Evolutionary conservation across 2,797 vertebrate species (phyloP).

Genomic region (Melanotaenia trifasciata): DNA sequence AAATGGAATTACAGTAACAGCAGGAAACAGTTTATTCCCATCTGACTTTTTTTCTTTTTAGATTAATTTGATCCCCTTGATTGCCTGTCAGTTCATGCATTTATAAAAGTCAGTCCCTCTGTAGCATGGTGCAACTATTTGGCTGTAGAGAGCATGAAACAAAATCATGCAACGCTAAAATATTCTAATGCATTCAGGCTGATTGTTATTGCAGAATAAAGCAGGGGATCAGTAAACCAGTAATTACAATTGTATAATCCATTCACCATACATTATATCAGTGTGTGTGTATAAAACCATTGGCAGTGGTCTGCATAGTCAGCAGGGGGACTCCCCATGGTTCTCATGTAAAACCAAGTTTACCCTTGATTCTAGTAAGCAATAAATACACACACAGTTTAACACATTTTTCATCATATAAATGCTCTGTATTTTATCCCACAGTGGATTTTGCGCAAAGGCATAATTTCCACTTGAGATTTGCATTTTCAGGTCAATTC

Average conservation of each 20-base stretch:
- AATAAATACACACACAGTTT: conserved; percentile 30
- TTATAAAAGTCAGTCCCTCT: conserved; percentile 17
- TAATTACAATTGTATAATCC: conserved; percentile 47
- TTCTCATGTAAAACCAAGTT: conserved; percentile 41
- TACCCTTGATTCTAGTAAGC: conserved; percentile 17
- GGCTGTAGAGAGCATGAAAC: background rate
- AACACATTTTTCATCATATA: background rate
- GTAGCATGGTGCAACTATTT: conserved; percentile 18
- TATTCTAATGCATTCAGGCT: conserved; percentile 44
- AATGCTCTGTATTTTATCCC: background rate
- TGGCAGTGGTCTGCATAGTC: conserved; percentile 28
- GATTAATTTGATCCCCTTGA: conserved; percentile 54
- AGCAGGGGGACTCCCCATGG: conserved; percentile 38
- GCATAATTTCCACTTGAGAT: background rate
- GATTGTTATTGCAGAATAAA: conserved; percentile 36
- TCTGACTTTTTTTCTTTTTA: conserved; percentile 22
- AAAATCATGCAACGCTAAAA: conserved; percentile 31
- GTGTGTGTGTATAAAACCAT: conserved; percentile 21
- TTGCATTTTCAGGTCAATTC: background rate
- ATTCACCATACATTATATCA: conserved; percentile 36
- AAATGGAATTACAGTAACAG: conserved; percentile 61
- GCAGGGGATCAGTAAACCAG: conserved; percentile 27
- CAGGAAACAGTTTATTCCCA: conserved; percentile 42
- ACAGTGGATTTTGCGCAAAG: background rate
- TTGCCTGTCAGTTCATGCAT: conserved; percentile 45